Evolutionary conservation across 2,888 invertebrate genomes (phyloP), one percentile per base, ranked within the genome.

Genomic region (Plebejus melissa): DNA sequence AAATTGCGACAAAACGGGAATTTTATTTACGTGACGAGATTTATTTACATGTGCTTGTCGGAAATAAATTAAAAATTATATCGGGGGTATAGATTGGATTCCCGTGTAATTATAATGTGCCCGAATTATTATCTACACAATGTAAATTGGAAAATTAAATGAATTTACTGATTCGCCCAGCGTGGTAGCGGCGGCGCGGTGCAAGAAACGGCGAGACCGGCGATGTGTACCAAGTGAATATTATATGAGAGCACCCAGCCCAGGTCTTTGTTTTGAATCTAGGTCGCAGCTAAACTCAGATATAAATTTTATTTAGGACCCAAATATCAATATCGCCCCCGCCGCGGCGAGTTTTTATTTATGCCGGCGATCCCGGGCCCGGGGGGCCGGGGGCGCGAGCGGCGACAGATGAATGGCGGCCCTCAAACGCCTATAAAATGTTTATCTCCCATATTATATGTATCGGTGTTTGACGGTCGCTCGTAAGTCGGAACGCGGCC

Each of bases 241-340:
- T 75, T 75, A 36, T 75, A 71, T 57, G 70, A 69, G 54, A 41
- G 57, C 57, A 75, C 41, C 57, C 32, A 38, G 57, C 28, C 38
- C 38, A 36, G 57, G 38, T 57, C 70, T 70, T 75, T 75, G 70
- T 75, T 70, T 75, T 58, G 57, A 57, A 75, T 75, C 38, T 75
- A 69, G 75, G 75, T 75, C 70, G 58, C 75, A 69, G 70, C 70
- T 75, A 75, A 75, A 75, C 75, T 75, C 38, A 28, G 74, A 57
- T 57, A 70, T 54, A 75, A 69, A 75, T 75, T 75, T 70, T 57
- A 70, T 75, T 75, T 71, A 75, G 41, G 28, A 75, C 28, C 58
- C 57, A 41, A 75, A 70, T 70, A 75, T 75, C 75, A 41, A 75
- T 75, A 75, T 75, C 38, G 2, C 50, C 28, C 38, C 69, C 71